phyloP scores from a whole-genome alignment of 2,888 invertebrate genomes.

The Thymelicus acteon region DNA sequence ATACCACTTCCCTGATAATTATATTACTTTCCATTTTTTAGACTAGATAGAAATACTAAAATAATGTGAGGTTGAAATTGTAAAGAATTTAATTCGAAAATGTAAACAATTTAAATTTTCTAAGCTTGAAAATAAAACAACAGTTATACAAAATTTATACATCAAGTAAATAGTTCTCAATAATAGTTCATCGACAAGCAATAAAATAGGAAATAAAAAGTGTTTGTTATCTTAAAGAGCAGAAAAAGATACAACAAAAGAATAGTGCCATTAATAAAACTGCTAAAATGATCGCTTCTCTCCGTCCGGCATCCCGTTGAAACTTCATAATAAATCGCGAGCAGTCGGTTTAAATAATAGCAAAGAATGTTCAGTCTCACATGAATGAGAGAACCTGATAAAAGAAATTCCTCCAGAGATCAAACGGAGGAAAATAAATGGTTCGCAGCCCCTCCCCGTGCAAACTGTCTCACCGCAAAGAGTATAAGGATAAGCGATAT shows the following conservation, averaged over 20 bases:
- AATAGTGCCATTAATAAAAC: conserved; percentile 43
- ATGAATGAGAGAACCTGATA: conserved; percentile 66
- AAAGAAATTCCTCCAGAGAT: conserved; percentile 66
- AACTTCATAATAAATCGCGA: conserved; percentile 49
- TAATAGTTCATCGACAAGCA: too few species aligned
- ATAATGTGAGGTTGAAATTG: too few species aligned
- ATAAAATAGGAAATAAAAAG: too few species aligned
- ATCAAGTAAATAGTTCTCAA: too few species aligned
- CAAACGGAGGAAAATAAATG: conserved; percentile 67
- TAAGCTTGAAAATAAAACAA: too few species aligned
- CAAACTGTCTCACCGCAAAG: not conserved
- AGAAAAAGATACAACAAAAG: conserved; percentile 33
- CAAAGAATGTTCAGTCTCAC: conserved; percentile 50
- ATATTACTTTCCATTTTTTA: too few species aligned
- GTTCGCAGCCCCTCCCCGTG: conserved; percentile 44
- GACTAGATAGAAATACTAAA: too few species aligned
- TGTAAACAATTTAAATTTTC: too few species aligned
- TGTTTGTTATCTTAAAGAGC: not conserved
- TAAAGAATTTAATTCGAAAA: too few species aligned
- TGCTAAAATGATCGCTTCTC: conserved; percentile 45
- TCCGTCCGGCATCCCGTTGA: conserved; percentile 38
- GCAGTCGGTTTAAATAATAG: conserved; percentile 48
- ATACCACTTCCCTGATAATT: too few species aligned
- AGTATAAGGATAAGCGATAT: conserved; percentile 9
- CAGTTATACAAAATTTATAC: too few species aligned